A percentile compares a stretch with the other conserved stretches of the same genome.
Evolutionary conservation across 2,888 invertebrate genomes (phyloP).

Genomic region (Neoaliturus tenellus): DNA sequence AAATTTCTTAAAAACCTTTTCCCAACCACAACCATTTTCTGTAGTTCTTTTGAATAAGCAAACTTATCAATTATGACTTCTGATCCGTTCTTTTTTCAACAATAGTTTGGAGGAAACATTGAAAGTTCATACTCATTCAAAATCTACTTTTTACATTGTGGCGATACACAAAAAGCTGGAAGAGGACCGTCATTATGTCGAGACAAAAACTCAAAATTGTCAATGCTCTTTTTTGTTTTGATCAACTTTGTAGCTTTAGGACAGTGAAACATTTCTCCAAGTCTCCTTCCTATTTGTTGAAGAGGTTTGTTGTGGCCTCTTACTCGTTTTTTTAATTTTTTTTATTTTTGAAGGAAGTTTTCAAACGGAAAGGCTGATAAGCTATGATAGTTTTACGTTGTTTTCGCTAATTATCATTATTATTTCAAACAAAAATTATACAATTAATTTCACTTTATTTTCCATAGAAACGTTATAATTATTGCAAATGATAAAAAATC

Average conservation of each 20-base stretch:
- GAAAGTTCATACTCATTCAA: background rate
- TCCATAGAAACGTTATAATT: too few species aligned
- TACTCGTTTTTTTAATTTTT: slow-evolving; percentile 49
- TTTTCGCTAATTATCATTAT: too few species aligned
- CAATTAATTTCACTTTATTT: too few species aligned
- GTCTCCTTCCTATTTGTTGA: slow-evolving; percentile 56
- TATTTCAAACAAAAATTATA: too few species aligned
- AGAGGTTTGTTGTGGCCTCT: slow-evolving; percentile 55
- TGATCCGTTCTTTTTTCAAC: background rate
- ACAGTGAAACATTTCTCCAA: background rate
- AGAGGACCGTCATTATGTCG: slow-evolving; percentile 29
- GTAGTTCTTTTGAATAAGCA: slow-evolving; percentile 2
- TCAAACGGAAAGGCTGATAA: slow-evolving; percentile 65
- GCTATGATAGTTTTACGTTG: too few species aligned
- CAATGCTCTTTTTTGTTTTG: too few species aligned
- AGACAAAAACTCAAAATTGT: too few species aligned
- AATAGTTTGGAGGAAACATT: background rate
- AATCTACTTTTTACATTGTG: background rate
- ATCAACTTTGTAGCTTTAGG: background rate
- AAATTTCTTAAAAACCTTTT: background rate
- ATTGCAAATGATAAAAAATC: too few species aligned
- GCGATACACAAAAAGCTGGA: background rate
- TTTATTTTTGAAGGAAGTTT: slow-evolving; percentile 61
- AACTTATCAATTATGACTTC: slow-evolving; percentile 4
- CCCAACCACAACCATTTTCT: slow-evolving; percentile 9